Base-by-base conservation (phyloP, 2,888 invertebrate species). In the Netelia fuscicornis region DNA sequence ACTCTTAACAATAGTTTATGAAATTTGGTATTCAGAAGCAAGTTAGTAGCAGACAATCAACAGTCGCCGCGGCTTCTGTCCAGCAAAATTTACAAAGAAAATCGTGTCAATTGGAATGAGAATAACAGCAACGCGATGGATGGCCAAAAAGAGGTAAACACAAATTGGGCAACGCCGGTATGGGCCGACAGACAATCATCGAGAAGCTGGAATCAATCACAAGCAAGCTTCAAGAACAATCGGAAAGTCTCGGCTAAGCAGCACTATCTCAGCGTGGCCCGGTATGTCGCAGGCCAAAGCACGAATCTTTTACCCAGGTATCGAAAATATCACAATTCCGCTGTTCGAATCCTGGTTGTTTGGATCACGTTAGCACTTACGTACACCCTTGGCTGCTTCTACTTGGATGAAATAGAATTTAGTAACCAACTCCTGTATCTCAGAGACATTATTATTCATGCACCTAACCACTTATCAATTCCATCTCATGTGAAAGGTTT, bases 191-290 rank as follows among this genome's bases (percentile, higher is more conserved):
- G 91, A 23, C 89, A 91, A 17, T 89, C 88, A 58, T 86, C 88
- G 11, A 90, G 89, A 67, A 91, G 90, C 81, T 91, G 91, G 91
- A 90, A 90, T 70, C 86, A 89, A 76, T 78, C 89, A 9, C 92
- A 93, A 72, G 88, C 89, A 74, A 92, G 91, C 83, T 81, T 92
- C 56, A 94, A 95, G 80, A 93, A 91, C 70, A 89, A 83, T 23
- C 89, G 92, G 25, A 92, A 91, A 70, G 90, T 91, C 1, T 92
- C 93, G 1, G 96, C 96, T 2, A 97, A 97, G 89, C 97, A 97
- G 89, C 96, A 97, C 86, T 98, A 98, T 94, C 94, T 98, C 86
- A 96, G 96, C 87, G 96, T 97, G 86, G 96, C 97, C 87, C 95
- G 98, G 90, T 98, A 97, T 94, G 96, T 97, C 88, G 96, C 97